Evolutionary conservation across 2,888 invertebrate genomes (phyloP).

Genomic region (Oligia fasciuncula): DNA sequence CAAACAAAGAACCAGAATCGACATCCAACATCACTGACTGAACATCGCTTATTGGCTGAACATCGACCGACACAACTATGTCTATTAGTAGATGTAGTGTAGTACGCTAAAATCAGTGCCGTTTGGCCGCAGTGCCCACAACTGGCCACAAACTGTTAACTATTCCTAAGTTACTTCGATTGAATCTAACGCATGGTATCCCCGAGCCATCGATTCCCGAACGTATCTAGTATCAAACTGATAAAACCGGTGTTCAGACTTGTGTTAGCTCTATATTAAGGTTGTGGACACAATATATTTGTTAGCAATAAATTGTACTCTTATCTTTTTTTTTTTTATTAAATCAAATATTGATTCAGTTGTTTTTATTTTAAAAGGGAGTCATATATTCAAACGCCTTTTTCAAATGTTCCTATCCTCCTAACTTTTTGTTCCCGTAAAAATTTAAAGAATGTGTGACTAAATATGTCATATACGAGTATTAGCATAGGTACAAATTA

Average conservation of each 20-base stretch:
- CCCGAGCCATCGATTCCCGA: conserved; percentile 14
- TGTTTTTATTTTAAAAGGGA: not conserved
- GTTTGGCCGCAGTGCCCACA: conserved; percentile 10
- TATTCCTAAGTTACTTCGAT: conserved; percentile 35
- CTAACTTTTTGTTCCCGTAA: not conserved
- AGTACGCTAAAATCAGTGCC: conserved; percentile 32
- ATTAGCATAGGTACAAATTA: not conserved
- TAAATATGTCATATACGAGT: too few relatives aligned
- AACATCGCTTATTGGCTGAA: conserved; percentile 16
- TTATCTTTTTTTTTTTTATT: not conserved
- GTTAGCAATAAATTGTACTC: not conserved
- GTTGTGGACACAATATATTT: not conserved
- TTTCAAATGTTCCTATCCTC: too few relatives aligned
- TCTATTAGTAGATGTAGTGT: conserved; percentile 8
- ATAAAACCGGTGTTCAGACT: not conserved
- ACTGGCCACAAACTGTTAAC: conserved; percentile 32
- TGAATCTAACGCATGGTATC: conserved; percentile 17
- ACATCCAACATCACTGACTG: conserved; percentile 7
- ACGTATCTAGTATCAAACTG: conserved; percentile 5
- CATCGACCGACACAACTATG: not conserved
- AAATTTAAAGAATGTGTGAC: not conserved
- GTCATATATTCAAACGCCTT: not conserved
- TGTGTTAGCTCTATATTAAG: not conserved
- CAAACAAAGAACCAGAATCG: not conserved
- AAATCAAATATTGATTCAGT: not conserved